phyloP scores from a whole-genome alignment of 2,797 vertebrate genomes.

The Amniataba percoides region DNA sequence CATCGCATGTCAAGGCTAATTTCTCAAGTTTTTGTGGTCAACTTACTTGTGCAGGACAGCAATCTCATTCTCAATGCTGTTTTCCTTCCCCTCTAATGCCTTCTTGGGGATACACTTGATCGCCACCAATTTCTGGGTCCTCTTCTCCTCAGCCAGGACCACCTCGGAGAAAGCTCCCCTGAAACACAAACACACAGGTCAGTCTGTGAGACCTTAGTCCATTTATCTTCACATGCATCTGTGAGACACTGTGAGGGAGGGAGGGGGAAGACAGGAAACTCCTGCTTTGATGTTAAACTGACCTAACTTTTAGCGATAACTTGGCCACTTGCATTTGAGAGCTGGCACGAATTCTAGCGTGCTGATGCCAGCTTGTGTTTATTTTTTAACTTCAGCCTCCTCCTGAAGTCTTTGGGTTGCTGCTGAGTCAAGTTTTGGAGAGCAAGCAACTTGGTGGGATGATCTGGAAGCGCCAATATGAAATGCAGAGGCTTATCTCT shows the following conservation, averaged over 20 bases:
- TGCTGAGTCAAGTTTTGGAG: constrained; percentile 59
- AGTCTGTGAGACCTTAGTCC: constrained; percentile 19
- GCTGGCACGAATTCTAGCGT: constrained; percentile 12
- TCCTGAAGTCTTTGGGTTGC: constrained; percentile 35
- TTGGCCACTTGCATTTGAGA: constrained; percentile 14
- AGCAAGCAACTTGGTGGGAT: constrained; percentile 42
- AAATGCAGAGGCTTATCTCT: constrained; percentile 27
- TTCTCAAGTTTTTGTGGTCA: neutral
- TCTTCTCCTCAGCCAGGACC: constrained; percentile 95
- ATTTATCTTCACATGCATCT: constrained; percentile 36
- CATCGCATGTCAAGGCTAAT: neutral
- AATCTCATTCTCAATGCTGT: constrained; percentile 98
- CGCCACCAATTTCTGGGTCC: constrained; percentile 92
- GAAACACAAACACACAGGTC: constrained; percentile 70
- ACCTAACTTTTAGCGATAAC: constrained; percentile 7
- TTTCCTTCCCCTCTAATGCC: constrained; percentile 95
- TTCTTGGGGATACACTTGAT: constrained; percentile 98
- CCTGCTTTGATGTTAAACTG: constrained; percentile 35
- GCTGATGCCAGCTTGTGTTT: constrained; percentile 46
- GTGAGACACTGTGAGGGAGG: neutral
- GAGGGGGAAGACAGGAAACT: constrained; percentile 8
- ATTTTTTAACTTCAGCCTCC: constrained; percentile 64
- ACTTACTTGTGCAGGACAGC: constrained; percentile 97
- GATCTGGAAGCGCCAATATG: constrained; percentile 33
- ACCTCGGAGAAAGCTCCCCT: constrained; percentile 98